Conservation (phyloP, 2,888 invertebrate genomes). For the Melanostoma mellinum region DNA sequence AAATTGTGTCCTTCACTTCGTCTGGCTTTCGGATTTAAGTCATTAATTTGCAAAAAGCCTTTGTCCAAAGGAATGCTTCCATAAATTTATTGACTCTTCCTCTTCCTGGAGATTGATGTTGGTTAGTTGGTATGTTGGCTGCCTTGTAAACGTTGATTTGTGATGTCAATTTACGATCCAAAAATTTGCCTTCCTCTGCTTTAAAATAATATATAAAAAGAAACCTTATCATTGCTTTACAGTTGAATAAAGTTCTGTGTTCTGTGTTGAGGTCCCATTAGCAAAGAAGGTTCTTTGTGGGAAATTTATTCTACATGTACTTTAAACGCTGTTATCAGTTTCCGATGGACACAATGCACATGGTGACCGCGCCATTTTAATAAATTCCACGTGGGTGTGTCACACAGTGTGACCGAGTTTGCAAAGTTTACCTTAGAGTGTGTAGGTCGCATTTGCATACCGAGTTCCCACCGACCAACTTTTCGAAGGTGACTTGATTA, state of each 20-base stretch:
- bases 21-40: slow-evolving; percentile 41
- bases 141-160: slow-evolving; percentile 51
- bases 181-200: slow-evolving; percentile 31
- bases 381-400: slow-evolving; percentile 24
- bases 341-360: slow-evolving; percentile 42
- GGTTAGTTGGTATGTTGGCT: slow-evolving; percentile 4
- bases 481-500: slow-evolving; percentile 65
- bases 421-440: slow-evolving; percentile 27
- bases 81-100: slow-evolving; percentile 50
- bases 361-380: slow-evolving; percentile 31
- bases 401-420: slow-evolving; percentile 6
- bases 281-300: slow-evolving; percentile 24
- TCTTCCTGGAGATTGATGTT: slow-evolving; percentile 11
- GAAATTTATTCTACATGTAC: slow-evolving; percentile 35
- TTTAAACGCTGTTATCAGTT: slow-evolving; percentile 45
- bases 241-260: slow-evolving; percentile 43
- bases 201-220: neutral
- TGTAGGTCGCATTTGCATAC: slow-evolving; percentile 33
- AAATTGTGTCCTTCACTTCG: slow-evolving; percentile 34
- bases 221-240: slow-evolving; percentile 24
- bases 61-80: slow-evolving; percentile 22
- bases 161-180: slow-evolving; percentile 60
- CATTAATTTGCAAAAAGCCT: slow-evolving; percentile 45
- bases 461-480: slow-evolving; percentile 28
- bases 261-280: neutral